phyloP scores from a whole-genome alignment of 1,140 invertebrate species.

The Adelges cooleyi region DNA sequence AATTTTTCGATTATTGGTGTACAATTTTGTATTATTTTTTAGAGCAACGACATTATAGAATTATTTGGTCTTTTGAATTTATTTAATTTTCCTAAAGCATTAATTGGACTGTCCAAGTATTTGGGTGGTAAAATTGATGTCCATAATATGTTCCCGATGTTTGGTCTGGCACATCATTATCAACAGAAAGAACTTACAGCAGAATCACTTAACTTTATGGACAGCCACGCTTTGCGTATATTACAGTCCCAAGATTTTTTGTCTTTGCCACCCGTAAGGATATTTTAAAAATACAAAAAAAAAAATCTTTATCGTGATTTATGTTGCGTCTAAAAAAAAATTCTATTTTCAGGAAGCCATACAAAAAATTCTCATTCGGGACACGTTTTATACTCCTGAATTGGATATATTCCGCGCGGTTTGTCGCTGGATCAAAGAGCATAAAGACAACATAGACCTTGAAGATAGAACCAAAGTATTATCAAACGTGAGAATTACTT shows the following conservation, averaged over 20 bases:
- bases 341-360: constrained; percentile 54
- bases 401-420: constrained; percentile 89
- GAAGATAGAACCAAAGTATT: constrained; percentile 30
- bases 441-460: constrained; percentile 40
- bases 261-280: constrained; percentile 67
- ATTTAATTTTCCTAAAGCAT: constrained; percentile 87
- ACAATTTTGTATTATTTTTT: constrained; percentile 29
- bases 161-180: constrained; percentile 76
- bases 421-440: constrained; percentile 66
- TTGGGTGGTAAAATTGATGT: constrained; percentile 74
- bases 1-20: too few relatives aligned
- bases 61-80: constrained; percentile 82
- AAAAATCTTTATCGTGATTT: too few relatives aligned
- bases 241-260: constrained; percentile 74
- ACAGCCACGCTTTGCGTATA: constrained; percentile 73
- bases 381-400: constrained; percentile 93
- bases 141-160: constrained; percentile 83
- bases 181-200: constrained; percentile 49
- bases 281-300: too few relatives aligned
- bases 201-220: constrained; percentile 63
- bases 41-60: constrained; percentile 76
- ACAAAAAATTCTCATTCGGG: constrained; percentile 71
- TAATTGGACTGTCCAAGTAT: constrained; percentile 84
- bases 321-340: too few relatives aligned
- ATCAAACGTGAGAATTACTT: constrained; percentile 58